Percentiles rank a stretch among this genome's conserved stretches.
phyloP scores from a whole-genome alignment of 1,140 invertebrate species.

The Lepidurus apus region DNA sequence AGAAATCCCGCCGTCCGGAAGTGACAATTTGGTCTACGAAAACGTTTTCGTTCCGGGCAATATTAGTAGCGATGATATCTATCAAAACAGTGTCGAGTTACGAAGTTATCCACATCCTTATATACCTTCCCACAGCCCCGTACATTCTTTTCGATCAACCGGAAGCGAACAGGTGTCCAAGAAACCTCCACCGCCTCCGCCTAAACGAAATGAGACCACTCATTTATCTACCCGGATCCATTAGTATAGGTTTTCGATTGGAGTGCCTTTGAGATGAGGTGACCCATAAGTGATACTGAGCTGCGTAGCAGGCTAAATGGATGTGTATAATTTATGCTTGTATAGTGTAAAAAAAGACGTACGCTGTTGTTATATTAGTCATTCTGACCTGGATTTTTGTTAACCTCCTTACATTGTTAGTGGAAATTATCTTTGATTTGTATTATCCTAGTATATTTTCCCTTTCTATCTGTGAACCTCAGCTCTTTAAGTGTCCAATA shows the following conservation, averaged over 20 bases:
- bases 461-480: neutral
- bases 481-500: neutral
- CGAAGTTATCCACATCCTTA: constrained; percentile 30
- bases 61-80: constrained; percentile 37
- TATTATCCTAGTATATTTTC: constrained; percentile 4
- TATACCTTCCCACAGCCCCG: constrained; percentile 31
- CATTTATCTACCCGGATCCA: constrained; percentile 57
- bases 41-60: constrained; percentile 51
- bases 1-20: neutral
- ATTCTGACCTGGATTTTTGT: neutral
- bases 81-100: constrained; percentile 30
- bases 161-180: constrained; percentile 25
- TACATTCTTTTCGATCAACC: constrained; percentile 23
- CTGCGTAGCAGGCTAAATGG: constrained; percentile 17
- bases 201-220: constrained; percentile 70
- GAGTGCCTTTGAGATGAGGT: constrained; percentile 1
- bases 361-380: neutral
- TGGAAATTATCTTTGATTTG: neutral
- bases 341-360: constrained; percentile 1
- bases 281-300: constrained; percentile 6
- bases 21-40: constrained; percentile 49
- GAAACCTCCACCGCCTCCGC: constrained; percentile 66
- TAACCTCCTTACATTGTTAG: neutral
- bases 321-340: constrained; percentile 6
- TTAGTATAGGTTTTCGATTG: constrained; percentile 41